Evolutionary conservation across 2,888 invertebrate genomes (phyloP), one percentile per base, ranked within the genome.

Genomic region (Panzeria rudis): DNA sequence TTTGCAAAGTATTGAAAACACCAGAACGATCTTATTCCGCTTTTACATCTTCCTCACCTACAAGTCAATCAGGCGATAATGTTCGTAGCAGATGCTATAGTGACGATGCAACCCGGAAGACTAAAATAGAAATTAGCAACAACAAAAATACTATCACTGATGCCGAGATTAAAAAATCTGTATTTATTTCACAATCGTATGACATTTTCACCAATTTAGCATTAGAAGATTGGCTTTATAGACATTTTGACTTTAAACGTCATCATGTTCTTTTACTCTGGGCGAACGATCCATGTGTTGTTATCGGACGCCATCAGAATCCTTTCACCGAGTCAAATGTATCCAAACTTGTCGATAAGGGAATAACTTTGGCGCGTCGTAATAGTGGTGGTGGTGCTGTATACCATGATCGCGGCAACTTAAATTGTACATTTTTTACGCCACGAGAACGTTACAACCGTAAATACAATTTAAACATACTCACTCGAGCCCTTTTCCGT

Each of bases 331-430:
- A 99, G 92, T 96, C 97, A 1, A 97, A 99, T 92, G 93, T 97
- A 3, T 94, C 95, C 2, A 94, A 94, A 54, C 92, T 97, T 66
- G 91, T 94, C 84, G 94, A 95, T 66, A 93, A 94, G 54, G 95
- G 95, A 17, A 95, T 99, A 78, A 93, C 94, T 13, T 89, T 98
- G 83, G 98, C 97, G 0, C 94, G 99, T 80, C 94, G 99, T 54
- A 97, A 97, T 90, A 98, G 98, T 92, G 99, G 99, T 35, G 97
- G 99, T 84, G 99, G 99, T 32, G 96, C 98, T 4, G 98, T 99
- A 29, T 99, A 97, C 92, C 99, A 99, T 92, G 99, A 99, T 92
- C 93, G 94, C 86, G 98, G 98, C 79, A 98, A 98, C 93, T 93
- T 98, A 0, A 99, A 98, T 93, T 94, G 98, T 86, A 97, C 98